Conservation (phyloP, 2,888 invertebrate species). For the Empis livida region DNA sequence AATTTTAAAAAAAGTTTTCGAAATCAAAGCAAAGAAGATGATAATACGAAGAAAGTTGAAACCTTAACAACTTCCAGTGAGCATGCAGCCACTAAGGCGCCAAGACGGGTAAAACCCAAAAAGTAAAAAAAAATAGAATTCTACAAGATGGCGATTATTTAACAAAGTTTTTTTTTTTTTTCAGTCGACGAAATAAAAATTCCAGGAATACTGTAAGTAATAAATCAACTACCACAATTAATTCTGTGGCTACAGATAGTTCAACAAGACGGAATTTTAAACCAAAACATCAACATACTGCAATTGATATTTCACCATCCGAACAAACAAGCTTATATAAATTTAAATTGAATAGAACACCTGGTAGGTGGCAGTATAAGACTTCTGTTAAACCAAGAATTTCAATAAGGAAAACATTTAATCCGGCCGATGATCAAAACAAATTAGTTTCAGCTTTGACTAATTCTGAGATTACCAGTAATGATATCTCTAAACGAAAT, state of each 20-base stretch:
- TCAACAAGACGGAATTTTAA: slow-evolving; percentile 51
- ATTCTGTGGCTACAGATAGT: slow-evolving; percentile 17
- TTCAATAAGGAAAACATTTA: slow-evolving; percentile 54
- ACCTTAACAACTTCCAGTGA: background rate
- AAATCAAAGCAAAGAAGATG: too few species aligned
- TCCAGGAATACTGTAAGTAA: slow-evolving; percentile 19
- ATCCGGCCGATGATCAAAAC: slow-evolving; percentile 6
- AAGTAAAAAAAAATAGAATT: slow-evolving; percentile 15
- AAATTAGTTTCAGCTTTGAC: slow-evolving; percentile 11
- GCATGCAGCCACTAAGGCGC: slow-evolving; percentile 11
- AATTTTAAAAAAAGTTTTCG: too few species aligned
- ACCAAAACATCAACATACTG: slow-evolving; percentile 46
- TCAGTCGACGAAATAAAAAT: slow-evolving; percentile 42
- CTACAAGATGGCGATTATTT: too few species aligned
- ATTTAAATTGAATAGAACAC: slow-evolving; percentile 68
- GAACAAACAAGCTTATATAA: slow-evolving; percentile 54
- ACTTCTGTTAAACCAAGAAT: slow-evolving; percentile 79
- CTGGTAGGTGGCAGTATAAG: slow-evolving; percentile 81
- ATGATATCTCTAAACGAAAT: slow-evolving; percentile 32
- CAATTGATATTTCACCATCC: slow-evolving; percentile 39
- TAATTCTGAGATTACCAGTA: slow-evolving; percentile 12
- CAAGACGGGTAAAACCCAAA: slow-evolving; percentile 19
- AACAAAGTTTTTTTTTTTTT: slow-evolving; percentile 11
- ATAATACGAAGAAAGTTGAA: too few species aligned
- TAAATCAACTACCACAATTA: slow-evolving; percentile 19